A percentile compares a stretch with the other conserved stretches of the same genome.
Conservation (phyloP, 30 jellyfish, hydroid and myxozoan species). For the Phacellophora camtschatica region DNA sequence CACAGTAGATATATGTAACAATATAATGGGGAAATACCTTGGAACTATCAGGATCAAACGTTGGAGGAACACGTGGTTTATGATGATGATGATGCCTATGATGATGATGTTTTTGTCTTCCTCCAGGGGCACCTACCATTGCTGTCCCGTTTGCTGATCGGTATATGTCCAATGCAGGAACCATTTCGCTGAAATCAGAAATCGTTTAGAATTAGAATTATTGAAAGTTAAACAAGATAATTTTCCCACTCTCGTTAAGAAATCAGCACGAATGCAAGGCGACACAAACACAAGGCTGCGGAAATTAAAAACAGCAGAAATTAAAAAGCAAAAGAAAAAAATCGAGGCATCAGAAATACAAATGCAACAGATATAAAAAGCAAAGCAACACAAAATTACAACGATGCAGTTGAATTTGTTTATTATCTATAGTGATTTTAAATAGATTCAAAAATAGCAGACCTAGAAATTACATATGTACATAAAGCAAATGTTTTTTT, state of each 20-base stretch:
- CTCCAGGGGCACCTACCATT: constrained; percentile 21
- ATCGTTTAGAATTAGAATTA: too few species aligned
- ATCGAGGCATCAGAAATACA: too few species aligned
- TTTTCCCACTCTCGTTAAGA: not conserved
- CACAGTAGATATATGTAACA: too few species aligned
- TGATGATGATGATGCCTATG: constrained; percentile 68
- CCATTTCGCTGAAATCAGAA: constrained; percentile 60
- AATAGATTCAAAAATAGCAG: too few species aligned
- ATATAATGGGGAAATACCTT: too few species aligned
- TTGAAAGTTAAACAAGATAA: too few species aligned
- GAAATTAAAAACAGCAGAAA: not conserved
- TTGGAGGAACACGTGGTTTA: constrained; percentile 47
- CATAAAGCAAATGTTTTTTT: too few species aligned
- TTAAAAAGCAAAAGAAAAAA: not conserved
- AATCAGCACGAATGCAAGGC: not conserved
- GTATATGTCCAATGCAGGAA: constrained; percentile 61
- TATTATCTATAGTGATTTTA: too few species aligned
- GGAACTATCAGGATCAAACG: constrained; percentile 79
- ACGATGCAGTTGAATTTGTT: too few species aligned
- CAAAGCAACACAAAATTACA: too few species aligned
- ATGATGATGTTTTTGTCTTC: constrained; percentile 30
- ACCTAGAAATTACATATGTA: too few species aligned
- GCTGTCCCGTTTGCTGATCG: constrained; percentile 47
- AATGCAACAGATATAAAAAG: too few species aligned
- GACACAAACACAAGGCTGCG: not conserved